Evolutionary conservation across 2,888 invertebrate species (phyloP).

Genomic region (Eueremaeus valkanovi): DNA sequence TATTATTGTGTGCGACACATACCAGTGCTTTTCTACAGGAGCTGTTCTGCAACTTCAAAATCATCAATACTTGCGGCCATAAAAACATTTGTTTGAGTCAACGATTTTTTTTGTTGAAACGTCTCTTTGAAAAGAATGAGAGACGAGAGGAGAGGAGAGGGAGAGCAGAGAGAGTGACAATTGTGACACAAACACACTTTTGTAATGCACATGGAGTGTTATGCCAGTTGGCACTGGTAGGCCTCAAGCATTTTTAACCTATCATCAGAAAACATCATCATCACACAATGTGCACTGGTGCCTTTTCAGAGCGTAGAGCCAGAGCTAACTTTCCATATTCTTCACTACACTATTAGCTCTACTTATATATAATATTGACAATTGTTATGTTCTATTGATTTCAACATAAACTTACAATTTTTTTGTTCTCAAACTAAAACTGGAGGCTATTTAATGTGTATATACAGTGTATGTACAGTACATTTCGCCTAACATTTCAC

Average conservation of each 20-base stretch:
- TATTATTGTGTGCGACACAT: not conserved
- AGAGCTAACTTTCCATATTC: too few relatives aligned
- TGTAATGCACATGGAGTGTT: not conserved
- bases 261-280: not conserved
- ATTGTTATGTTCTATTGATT: constrained; percentile 8
- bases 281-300: not conserved
- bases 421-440: not conserved
- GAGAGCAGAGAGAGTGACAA: constrained; percentile 1
- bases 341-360: not conserved
- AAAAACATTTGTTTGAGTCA: constrained; percentile 19
- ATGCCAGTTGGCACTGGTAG: not conserved
- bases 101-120: not conserved
- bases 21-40: not conserved
- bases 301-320: not conserved
- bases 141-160: not conserved
- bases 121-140: not conserved
- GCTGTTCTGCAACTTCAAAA: not conserved
- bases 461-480: too few relatives aligned
- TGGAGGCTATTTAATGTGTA: constrained; percentile 1
- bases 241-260: constrained; percentile 25
- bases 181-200: constrained; percentile 24
- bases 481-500: too few relatives aligned
- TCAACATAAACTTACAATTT: not conserved
- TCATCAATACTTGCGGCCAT: constrained; percentile 28
- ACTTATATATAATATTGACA: constrained; percentile 7